Evolutionary conservation across 2,888 invertebrate genomes (phyloP), one percentile per base, ranked within the genome.

Genomic region (Synergus laeviventris): DNA sequence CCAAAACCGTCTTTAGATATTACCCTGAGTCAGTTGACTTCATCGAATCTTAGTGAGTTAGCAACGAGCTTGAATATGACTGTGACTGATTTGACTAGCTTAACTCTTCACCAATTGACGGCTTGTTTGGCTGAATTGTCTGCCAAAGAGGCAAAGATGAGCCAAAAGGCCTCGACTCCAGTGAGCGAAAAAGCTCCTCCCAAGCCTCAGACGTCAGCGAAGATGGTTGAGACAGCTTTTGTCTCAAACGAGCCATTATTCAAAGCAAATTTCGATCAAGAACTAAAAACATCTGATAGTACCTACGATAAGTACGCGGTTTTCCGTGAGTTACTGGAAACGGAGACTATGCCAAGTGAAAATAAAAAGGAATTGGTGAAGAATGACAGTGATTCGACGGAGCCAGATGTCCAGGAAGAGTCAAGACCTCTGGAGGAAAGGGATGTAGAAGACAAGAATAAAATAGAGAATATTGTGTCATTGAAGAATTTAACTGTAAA

Each of bases 41-140:
- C 96, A 2, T 94, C 96, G 87, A 95, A 95, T 83, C 94, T 97
- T 87, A 95, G 95, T 83, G 97, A 97, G 81, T 91, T 97, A 76
- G 96, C 97, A 0, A 88, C 92, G 21, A 95, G 95, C 92, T 92
- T 94, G 77, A 95, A 95, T 83, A 96, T 97, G 86, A 96, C 96
- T 0, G 93, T 95, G 0, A 93, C 94, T 73, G 95, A 96, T 77
- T 91, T 97, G 66, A 96, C 96, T 74, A 96, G 95, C 77, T 95
- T 97, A 95, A 97, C 97, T 0, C 92, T 97, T 78, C 96, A 96
- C 31, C 97, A 97, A 90, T 92, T 97, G 59, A 97, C 97, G 0
- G 94, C 95, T 75, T 96, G 96, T 89, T 92, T 97, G 38, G 94
- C 96, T 0, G 87, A 84, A 76, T 84, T 92, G 54, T 87, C 91